Evolutionary conservation across 2,113 vertebrate genomes (phyloP).

Genomic region (Chaetodon auriga): DNA sequence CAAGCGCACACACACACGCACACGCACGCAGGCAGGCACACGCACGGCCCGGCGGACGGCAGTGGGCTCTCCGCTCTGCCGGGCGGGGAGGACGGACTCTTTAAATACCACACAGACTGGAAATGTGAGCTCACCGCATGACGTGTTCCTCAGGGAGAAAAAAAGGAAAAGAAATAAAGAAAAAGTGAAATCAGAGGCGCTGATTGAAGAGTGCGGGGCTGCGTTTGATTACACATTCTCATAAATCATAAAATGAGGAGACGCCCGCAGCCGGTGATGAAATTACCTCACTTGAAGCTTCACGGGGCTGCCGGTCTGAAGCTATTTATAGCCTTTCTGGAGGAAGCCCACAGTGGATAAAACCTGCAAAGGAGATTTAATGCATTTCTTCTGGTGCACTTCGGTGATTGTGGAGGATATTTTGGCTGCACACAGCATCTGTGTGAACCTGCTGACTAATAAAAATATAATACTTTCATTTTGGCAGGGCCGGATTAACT

Average conservation of each 20-base stretch:
- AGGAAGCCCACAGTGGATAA: not conserved
- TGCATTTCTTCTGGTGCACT: not conserved
- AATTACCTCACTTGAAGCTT: conserved; percentile 5
- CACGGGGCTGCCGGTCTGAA: not conserved
- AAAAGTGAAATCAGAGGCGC: not conserved
- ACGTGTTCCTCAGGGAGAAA: conserved; percentile 22
- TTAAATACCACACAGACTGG: conserved; percentile 51
- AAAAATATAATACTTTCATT: not conserved
- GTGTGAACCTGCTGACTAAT: not conserved
- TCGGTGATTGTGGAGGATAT: not conserved
- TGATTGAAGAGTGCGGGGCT: conserved; percentile 16
- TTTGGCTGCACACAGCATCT: not conserved
- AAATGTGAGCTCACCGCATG: conserved; percentile 48
- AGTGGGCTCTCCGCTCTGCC: conserved; percentile 19
- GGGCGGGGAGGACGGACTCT: conserved; percentile 29
- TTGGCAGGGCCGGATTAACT: not conserved
- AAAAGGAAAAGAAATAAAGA: not conserved
- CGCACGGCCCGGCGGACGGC: not conserved
- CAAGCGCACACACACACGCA: conserved; percentile 1
- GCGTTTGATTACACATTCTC: conserved; percentile 9
- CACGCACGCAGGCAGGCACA: not conserved
- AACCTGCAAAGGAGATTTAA: not conserved
- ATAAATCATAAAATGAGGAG: conserved; percentile 17
- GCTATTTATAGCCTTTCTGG: conserved; percentile 9
- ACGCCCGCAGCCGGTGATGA: conserved; percentile 13